Evolutionary conservation across 2,113 vertebrate genomes (phyloP).

Genomic region (Sturnira hondurensis): DNA sequence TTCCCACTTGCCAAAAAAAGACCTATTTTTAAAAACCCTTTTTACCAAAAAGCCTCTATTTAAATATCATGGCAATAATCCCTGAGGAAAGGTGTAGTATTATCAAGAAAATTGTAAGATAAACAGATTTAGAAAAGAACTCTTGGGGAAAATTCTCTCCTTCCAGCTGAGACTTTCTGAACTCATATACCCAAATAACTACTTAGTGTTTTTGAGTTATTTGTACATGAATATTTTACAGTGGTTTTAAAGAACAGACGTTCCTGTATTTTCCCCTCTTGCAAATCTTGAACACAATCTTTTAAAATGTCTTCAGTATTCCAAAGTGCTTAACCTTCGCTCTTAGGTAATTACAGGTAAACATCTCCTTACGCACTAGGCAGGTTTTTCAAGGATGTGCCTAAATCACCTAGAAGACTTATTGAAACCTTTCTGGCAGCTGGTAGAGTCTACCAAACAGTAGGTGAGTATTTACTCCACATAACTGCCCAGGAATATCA

Average conservation of each 20-base stretch:
- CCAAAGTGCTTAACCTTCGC: constrained; percentile 69
- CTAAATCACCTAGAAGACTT: background rate
- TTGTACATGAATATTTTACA: constrained; percentile 58
- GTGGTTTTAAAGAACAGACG: constrained; percentile 66
- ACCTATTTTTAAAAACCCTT: constrained; percentile 69
- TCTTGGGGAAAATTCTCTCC: constrained; percentile 38
- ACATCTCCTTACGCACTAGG: constrained; percentile 5
- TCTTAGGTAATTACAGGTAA: constrained; percentile 61
- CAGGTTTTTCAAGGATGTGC: constrained; percentile 34
- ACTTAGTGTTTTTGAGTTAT: constrained; percentile 24
- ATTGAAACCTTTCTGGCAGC: background rate
- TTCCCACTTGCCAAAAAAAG: constrained; percentile 59
- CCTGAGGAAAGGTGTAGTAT: constrained; percentile 56
- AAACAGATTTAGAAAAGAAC: constrained; percentile 46
- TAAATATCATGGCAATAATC: constrained; percentile 66
- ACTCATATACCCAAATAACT: constrained; percentile 15
- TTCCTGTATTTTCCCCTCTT: constrained; percentile 52
- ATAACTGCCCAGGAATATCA: background rate
- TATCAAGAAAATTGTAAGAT: constrained; percentile 56
- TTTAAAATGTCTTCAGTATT: constrained; percentile 53
- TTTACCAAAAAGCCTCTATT: constrained; percentile 56
- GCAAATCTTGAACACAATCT: constrained; percentile 57
- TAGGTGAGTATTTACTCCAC: background rate
- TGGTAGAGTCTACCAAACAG: background rate
- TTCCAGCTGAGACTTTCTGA: constrained; percentile 45